Conservation (phyloP, 2,888 invertebrate genomes). For the Plebejus anna region DNA sequence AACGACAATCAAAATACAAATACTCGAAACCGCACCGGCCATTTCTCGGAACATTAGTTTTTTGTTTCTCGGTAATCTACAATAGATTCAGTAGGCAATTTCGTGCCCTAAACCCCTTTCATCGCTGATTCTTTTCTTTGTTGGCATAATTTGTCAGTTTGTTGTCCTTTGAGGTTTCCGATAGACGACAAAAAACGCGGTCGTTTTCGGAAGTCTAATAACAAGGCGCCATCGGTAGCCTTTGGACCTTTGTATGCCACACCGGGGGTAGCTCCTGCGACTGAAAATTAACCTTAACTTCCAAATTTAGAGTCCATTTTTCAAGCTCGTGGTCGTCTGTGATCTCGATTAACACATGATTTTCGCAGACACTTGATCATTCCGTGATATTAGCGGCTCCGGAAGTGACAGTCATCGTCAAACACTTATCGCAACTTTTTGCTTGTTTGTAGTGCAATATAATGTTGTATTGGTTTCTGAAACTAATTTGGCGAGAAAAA, state of each 20-base stretch:
- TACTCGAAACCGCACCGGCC: background rate
- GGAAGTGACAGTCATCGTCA: slow-evolving; percentile 28
- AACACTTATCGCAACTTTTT: slow-evolving; percentile 25
- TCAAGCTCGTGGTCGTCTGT: background rate
- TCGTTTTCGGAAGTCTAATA: slow-evolving; percentile 75
- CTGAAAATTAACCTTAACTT: background rate
- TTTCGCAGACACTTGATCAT: slow-evolving; percentile 27
- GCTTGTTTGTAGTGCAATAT: background rate
- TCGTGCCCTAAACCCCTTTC: slow-evolving; percentile 37
- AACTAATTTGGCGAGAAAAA: slow-evolving; percentile 2
- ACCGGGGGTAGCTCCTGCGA: background rate
- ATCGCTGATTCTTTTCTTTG: slow-evolving; percentile 58
- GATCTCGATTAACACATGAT: slow-evolving; percentile 26
- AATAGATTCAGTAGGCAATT: slow-evolving; percentile 47
- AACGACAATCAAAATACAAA: slow-evolving; percentile 15
- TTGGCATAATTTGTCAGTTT: slow-evolving; percentile 73
- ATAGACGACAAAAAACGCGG: slow-evolving; percentile 63
- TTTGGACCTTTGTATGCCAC: slow-evolving; percentile 50
- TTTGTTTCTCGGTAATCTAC: slow-evolving; percentile 23
- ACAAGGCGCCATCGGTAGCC: slow-evolving; percentile 74
- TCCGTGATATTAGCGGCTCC: slow-evolving; percentile 18
- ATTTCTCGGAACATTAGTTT: slow-evolving; percentile 22
- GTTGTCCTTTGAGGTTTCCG: slow-evolving; percentile 65
- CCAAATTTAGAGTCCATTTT: background rate
- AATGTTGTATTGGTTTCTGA: slow-evolving; percentile 23